These are phyloP conservation scores for Meganola albula DNA, from an alignment of 2,888 invertebrate species.

Conservation along the genomic window DNA sequence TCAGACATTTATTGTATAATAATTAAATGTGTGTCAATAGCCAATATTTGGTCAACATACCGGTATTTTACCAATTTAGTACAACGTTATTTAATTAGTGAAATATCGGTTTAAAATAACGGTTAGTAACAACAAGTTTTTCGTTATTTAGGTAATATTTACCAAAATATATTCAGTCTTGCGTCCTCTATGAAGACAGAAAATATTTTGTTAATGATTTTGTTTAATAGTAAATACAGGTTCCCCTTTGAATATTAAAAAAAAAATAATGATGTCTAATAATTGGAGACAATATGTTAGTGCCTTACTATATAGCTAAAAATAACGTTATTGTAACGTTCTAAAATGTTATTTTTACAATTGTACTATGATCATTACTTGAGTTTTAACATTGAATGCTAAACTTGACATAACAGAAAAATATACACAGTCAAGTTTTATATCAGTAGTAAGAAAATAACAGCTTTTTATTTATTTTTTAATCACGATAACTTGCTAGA, in stretches of 20 bases:
- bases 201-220: constrained; percentile 30
- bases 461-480: constrained; percentile 10
- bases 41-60: constrained; percentile 11
- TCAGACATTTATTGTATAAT: constrained; percentile 13
- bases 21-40: constrained; percentile 17
- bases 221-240: too few species aligned
- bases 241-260: too few species aligned
- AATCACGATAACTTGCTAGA: constrained; percentile 25
- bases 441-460: too few species aligned
- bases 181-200: constrained; percentile 58
- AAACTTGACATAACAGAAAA: too few species aligned
- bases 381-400: too few species aligned
- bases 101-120: constrained; percentile 9
- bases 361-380: too few species aligned
- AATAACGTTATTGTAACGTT: too few species aligned
- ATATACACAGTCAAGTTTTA: too few species aligned
- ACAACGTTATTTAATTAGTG: constrained; percentile 10
- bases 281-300: too few species aligned
- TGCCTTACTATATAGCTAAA: too few species aligned
- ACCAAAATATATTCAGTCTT: constrained; percentile 45
- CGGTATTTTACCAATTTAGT: constrained; percentile 12
- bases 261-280: too few species aligned
- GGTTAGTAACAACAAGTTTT: constrained; percentile 10
- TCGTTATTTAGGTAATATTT: constrained; percentile 21
- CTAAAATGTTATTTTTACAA: too few species aligned